Conservation (phyloP, 2,113 vertebrate species). For the Elachura formosa region DNA sequence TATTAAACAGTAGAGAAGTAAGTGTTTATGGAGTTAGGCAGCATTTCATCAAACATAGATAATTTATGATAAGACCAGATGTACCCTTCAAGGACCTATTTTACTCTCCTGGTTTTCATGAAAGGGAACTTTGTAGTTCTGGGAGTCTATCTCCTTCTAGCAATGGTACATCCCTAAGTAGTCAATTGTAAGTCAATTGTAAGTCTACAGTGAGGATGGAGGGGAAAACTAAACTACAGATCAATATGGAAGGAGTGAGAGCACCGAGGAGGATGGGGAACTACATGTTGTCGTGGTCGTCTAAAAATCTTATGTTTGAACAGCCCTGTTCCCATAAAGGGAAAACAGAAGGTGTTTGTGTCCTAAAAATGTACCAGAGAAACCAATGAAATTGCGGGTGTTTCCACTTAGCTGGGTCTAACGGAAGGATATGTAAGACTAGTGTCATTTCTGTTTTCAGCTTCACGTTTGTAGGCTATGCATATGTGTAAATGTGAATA, state of each 20-base stretch:
- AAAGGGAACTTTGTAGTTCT: background rate
- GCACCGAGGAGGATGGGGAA: background rate
- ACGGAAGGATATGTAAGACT: background rate
- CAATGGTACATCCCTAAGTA: background rate
- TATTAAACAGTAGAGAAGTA: background rate
- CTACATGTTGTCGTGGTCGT: background rate
- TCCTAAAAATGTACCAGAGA: background rate
- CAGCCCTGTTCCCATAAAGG: background rate
- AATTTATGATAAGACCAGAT: background rate
- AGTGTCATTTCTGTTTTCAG: background rate
- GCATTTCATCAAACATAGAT: background rate
- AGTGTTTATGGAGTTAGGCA: background rate
- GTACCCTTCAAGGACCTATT: accelerated
- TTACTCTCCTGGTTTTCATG: background rate
- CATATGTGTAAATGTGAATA: background rate
- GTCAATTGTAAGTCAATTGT: background rate
- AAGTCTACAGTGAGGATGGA: background rate
- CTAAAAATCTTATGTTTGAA: background rate
- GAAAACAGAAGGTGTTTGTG: background rate
- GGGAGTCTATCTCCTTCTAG: background rate
- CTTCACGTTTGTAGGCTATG: background rate
- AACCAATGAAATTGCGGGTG: background rate
- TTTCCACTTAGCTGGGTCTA: background rate
- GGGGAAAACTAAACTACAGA: background rate
- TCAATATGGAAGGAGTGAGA: background rate